These are phyloP conservation scores for Agrochola macilenta DNA, from an alignment of 2,888 invertebrate species.

Conservation along the genomic window DNA sequence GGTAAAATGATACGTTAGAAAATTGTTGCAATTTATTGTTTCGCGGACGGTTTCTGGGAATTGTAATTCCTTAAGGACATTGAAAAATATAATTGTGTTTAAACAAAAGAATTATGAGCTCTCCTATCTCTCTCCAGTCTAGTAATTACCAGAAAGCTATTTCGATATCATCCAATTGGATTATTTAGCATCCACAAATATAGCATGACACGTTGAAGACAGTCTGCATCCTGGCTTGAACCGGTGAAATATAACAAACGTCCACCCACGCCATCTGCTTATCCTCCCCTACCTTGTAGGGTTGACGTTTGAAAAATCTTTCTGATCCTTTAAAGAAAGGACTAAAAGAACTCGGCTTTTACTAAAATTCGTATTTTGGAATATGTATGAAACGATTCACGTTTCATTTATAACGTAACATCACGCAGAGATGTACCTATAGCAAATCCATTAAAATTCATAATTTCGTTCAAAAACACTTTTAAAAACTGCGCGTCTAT, in stretches of 20 bases:
- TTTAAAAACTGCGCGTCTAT: background rate
- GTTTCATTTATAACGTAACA: background rate
- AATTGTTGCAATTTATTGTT: conserved; percentile 16
- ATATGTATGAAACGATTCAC: background rate
- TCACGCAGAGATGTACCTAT: too few species aligned
- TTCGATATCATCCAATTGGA: background rate
- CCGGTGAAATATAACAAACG: conserved; percentile 78
- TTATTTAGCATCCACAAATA: background rate
- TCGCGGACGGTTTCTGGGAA: conserved; percentile 1
- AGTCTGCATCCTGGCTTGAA: conserved; percentile 58
- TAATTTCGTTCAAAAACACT: too few species aligned
- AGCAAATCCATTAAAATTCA: too few species aligned
- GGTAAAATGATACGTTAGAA: conserved; percentile 47
- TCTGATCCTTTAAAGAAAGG: background rate
- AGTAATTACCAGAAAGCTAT: background rate
- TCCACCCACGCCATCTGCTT: conserved; percentile 59
- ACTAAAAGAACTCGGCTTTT: background rate
- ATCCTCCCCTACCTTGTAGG: conserved; percentile 52
- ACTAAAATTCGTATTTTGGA: background rate
- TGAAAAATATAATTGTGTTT: background rate
- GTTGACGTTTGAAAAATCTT: conserved; percentile 28
- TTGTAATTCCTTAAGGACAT: background rate
- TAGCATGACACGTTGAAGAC: background rate
- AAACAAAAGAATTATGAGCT: background rate
- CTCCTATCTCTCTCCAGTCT: background rate